Percentiles rank a stretch among this genome's conserved stretches.
Conservation (phyloP, 1,140 invertebrate species). For the Venustaconcha ellipsiformis region DNA sequence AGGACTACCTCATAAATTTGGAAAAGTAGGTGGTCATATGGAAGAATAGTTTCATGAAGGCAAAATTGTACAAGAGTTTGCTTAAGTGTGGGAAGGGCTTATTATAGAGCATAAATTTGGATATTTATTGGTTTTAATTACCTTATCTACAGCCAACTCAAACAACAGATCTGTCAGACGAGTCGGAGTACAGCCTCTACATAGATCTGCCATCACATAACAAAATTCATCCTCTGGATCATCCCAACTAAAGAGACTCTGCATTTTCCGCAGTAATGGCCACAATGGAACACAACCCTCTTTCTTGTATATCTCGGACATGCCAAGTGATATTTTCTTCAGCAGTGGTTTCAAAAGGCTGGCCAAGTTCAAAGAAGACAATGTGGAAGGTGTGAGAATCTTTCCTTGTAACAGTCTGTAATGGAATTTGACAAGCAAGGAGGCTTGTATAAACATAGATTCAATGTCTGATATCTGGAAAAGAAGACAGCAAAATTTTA, state of each 20-base stretch:
- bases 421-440: slow-evolving; percentile 7
- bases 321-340: slow-evolving; percentile 17
- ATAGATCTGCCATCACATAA: slow-evolving; percentile 14
- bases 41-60: no score
- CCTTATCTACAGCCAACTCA: slow-evolving; percentile 24
- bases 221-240: background rate
- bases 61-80: no score
- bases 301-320: slow-evolving; percentile 17
- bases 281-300: slow-evolving; percentile 7
- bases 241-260: slow-evolving; percentile 5
- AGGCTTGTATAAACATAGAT: background rate
- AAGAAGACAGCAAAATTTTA: background rate
- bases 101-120: no score
- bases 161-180: slow-evolving; percentile 16
- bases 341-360: slow-evolving; percentile 1
- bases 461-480: slow-evolving; percentile 12
- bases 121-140: background rate
- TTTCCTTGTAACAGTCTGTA: slow-evolving; percentile 5
- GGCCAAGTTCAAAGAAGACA: background rate
- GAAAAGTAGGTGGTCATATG: no score
- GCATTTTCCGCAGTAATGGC: background rate
- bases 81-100: no score
- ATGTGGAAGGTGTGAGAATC: slow-evolving; percentile 7
- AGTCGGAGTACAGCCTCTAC: slow-evolving; percentile 8
- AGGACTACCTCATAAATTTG: no score